Evolutionary conservation across 35 echinoderm and acorn worm species (phyloP), one percentile per base, ranked within the genome.

Genomic region (Hemicentrotus pulcherrimus): DNA sequence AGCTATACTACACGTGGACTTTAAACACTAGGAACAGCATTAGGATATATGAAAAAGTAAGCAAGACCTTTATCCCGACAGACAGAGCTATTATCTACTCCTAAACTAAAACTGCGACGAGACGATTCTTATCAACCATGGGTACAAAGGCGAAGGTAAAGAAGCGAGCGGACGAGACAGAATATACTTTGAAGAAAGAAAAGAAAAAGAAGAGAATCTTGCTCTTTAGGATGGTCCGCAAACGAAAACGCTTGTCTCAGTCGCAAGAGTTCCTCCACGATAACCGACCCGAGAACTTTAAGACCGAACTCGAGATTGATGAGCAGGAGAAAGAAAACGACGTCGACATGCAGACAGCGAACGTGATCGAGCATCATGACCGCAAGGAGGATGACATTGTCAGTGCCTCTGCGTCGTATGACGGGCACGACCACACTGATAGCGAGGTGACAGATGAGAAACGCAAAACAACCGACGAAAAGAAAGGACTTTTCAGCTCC

Each of bases 81-180:
- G 65, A 22, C 5, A 78, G 19, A 78, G 22, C 19, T 78, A 78
- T 78, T 4, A 78, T 22, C 88, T 45, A 16, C 19, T 47, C 33
- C 32, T 33, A 16, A n/a, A 47, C 88, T 90, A 13, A 86, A 11
- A 10, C 32, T 6, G 32, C 28, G 86, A 86, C 86, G 86, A 19
- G 31, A 90, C 33, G 24, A 47, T 47, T 35, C 3, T 15, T 47
- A 90, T 33, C 32, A 45, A 90, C 32, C 88, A 90, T 90, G 88
- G 88, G 88, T 45, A 90, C 88, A 30, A 90, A 90, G 88, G 14
- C 33, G 46, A 90, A 47, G 88, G 32, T 19, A 90, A 47, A 90
- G 46, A 24, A 6, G 12, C 11, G 46, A 47, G 11, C 88, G 6
- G 10, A 47, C 88, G 31, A 47, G 88, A 45, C 88, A 47, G 88